Evolutionary conservation across 1,140 invertebrate species (phyloP).

Genomic region (Teleopsis dalmanni): DNA sequence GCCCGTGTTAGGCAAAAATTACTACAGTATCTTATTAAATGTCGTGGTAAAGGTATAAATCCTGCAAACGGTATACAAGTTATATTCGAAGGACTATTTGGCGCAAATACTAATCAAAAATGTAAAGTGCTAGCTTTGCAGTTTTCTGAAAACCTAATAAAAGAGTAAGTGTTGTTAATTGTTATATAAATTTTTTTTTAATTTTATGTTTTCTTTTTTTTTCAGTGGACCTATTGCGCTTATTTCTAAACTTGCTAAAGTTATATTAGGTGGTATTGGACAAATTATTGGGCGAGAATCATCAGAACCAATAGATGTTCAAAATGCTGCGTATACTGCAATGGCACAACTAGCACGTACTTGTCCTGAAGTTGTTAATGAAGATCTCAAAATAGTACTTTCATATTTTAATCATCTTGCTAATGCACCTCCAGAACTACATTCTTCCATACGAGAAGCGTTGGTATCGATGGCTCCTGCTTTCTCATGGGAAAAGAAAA

Average conservation of each 20-base stretch:
- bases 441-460: constrained; percentile 61
- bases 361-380: constrained; percentile 60
- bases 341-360: constrained; percentile 52
- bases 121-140: constrained; percentile 73
- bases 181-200: constrained; percentile 4
- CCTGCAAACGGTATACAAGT: constrained; percentile 77
- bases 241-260: constrained; percentile 54
- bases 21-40: constrained; percentile 73
- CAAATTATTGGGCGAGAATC: constrained; percentile 59
- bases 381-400: constrained; percentile 43
- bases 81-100: constrained; percentile 81
- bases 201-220: constrained; percentile 17
- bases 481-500: constrained; percentile 50
- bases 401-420: constrained; percentile 50
- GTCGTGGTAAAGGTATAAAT: constrained; percentile 67
- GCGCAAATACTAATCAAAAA: constrained; percentile 71
- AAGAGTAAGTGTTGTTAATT: constrained; percentile 53
- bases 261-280: constrained; percentile 61
- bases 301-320: constrained; percentile 38
- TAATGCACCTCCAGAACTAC: constrained; percentile 50
- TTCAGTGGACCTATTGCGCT: constrained; percentile 54
- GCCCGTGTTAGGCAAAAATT: constrained; percentile 77
- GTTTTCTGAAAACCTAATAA: constrained; percentile 73
- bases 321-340: constrained; percentile 38
- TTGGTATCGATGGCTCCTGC: constrained; percentile 62